Percentiles rank a stretch among this genome's conserved stretches.
These are phyloP conservation scores for Meloe dianella DNA, from an alignment of 2,888 invertebrate species.

Conservation along the genomic window DNA sequence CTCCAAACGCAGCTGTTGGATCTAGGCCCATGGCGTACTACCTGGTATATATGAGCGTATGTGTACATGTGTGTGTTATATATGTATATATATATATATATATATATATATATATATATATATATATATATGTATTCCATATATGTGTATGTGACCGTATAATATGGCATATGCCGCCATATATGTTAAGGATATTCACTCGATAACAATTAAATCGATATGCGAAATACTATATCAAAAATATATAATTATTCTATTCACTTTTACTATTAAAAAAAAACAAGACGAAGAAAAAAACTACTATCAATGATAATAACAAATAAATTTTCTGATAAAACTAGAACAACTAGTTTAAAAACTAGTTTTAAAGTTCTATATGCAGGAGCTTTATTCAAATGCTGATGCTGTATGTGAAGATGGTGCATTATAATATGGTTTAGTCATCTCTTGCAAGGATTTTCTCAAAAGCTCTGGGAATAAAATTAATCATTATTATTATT, in stretches of 20 bases:
- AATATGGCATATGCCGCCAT: slow-evolving; percentile 52
- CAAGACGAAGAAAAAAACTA: neutral
- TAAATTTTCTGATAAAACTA: neutral
- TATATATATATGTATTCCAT: neutral
- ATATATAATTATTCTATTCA: neutral
- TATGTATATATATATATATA: slow-evolving; percentile 42
- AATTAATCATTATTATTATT: neutral
- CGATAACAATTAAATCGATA: neutral
- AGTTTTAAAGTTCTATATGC: slow-evolving; percentile 8
- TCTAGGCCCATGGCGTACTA: slow-evolving; percentile 50
- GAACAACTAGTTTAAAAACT: slow-evolving; percentile 18
- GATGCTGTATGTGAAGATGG: neutral
- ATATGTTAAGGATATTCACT: slow-evolving; percentile 22
- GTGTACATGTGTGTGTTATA: slow-evolving; percentile 30
- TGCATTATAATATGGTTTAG: neutral
- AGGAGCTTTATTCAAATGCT: slow-evolving; percentile 31
- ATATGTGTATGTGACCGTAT: slow-evolving; percentile 44
- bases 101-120: slow-evolving; percentile 45
- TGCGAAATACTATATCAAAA: neutral
- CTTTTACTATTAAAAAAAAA: neutral
- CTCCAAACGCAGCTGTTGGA: slow-evolving; percentile 60
- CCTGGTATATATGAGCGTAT: slow-evolving; percentile 48
- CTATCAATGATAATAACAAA: neutral
- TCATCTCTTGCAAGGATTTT: slow-evolving; percentile 4
- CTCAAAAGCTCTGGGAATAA: slow-evolving; percentile 12